Evolutionary conservation across 2,797 vertebrate genomes (phyloP), one percentile per base, ranked within the genome.

Genomic region (Coilia nasus): DNA sequence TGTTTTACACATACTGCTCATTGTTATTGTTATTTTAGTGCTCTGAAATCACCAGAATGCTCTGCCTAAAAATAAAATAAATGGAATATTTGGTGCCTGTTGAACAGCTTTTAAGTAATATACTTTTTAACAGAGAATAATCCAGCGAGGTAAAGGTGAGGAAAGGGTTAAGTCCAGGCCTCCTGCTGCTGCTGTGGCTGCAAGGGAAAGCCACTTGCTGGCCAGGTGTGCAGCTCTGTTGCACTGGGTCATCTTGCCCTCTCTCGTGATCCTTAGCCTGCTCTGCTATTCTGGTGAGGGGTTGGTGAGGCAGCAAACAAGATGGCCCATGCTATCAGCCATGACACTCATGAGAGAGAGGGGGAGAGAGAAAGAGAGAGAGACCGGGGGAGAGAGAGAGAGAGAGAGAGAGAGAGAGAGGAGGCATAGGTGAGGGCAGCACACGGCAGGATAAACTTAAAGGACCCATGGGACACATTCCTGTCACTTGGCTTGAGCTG

Each of bases 291-390:
- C 91, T 89, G 93, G 87, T 93, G 93, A 86, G 91, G 90, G 92
- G 87, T 91, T 93, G 94, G 90, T 89, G 91, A 94, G 93, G 94
- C 95, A 93, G 86, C 91, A 94, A 95, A 95, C 94, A 90, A 89
- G 86, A 90, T 94, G 95, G 94, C 91, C 91, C 91, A 90, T 91
- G 87, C 91, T 89, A 90, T 89, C 89, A 92, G 93, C 93, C 94
- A 92, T 91, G 89, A 64, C 86, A 92, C 92, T 89, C 91, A 25
- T 12, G 23, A 23, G 60, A 23, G 60, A n/a, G 59, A n/a, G 59
- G 7, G 59, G 5, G 19, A n/a, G 57, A 62, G 0, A 23, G 60
- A 23, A 9, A 23, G 60, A 10, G 60, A 23, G 60, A 23, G n/a
- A 62, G 21, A 60, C 19, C n/a, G 59, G 23, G 21, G 23, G 19